Evolutionary conservation across 2,797 vertebrate species (phyloP), one percentile per base, ranked within the genome.

Genomic region (Hyperoplus immaculatus): DNA sequence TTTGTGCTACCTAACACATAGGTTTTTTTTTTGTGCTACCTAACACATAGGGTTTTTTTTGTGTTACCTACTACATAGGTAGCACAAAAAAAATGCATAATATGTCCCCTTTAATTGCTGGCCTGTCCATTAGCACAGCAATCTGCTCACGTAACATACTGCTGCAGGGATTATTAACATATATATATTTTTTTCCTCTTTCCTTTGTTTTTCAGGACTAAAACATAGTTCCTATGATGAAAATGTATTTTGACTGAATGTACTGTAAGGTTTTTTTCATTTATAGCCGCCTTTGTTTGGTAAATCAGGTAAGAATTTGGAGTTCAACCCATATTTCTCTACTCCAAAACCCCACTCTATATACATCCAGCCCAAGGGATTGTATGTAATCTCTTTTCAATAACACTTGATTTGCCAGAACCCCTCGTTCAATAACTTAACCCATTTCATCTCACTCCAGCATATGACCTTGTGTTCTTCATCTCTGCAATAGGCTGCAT

Each of bases 331-430:
- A n/a, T 18, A 14, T 38, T 47, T 29, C 29, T 39, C 16, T 55
- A 6, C 41, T 46, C 18, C 9, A 6, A n/a, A 16, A 1, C 7
- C 1, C 58, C 21, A 51, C 3, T 18, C 45, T 65, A 64, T 6
- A 69, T 6, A 69, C 29, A 29, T 29, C 29, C 29, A 8, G 51
- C 46, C 12, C 8, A 13, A 47, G 16, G 29, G 47, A 42, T 15
- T 1, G 39, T 6, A 21, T 57, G 8, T 6, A 69, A 64, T 57
- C 4, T 41, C 18, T 16, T 57, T 60, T 53, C 50, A 77, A 6
- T 46, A 71, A 64, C 38, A 51, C 57, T 55, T 61, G 43, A 67
- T 61, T 45, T 39, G 4, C 15, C 49, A 66, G n/a, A 45, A 45
- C 6, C 10, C 0, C 21, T 59, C 51, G 62, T 62, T 63, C 58